A percentile compares a stretch with the other conserved stretches of the same genome.
Evolutionary conservation across 2,888 invertebrate genomes (phyloP).

Genomic region (Andrena dorsata): DNA sequence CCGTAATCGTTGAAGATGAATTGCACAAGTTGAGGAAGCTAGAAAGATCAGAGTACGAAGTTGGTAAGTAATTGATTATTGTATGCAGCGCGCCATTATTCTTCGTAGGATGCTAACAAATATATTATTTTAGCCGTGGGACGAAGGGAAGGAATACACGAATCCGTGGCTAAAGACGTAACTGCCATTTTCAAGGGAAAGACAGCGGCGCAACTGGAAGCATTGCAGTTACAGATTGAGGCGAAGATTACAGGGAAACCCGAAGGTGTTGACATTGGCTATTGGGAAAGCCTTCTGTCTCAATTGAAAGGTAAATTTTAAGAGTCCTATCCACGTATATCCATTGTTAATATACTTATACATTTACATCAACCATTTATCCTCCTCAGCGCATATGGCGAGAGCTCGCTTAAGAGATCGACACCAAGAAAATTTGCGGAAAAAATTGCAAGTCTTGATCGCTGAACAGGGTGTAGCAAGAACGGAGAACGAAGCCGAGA

Average conservation of each 20-base stretch:
- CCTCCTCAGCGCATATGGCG: slow-evolving; percentile 93
- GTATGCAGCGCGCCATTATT: neutral
- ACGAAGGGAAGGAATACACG: slow-evolving; percentile 93
- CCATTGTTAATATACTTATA: neutral
- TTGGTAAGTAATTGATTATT: slow-evolving; percentile 79
- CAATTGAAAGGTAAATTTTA: slow-evolving; percentile 91
- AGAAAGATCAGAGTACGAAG: slow-evolving; percentile 88
- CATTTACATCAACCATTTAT: slow-evolving; percentile 17
- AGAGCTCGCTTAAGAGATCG: slow-evolving; percentile 95
- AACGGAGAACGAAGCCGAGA: slow-evolving; percentile 79
- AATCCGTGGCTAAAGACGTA: slow-evolving; percentile 96
- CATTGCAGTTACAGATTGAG: slow-evolving; percentile 94
- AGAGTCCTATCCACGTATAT: neutral
- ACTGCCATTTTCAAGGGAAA: slow-evolving; percentile 96
- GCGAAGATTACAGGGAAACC: slow-evolving; percentile 93
- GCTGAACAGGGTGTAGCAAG: slow-evolving; percentile 91
- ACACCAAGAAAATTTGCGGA: slow-evolving; percentile 95
- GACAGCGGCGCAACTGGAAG: slow-evolving; percentile 93
- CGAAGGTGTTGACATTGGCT: slow-evolving; percentile 97
- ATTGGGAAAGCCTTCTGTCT: slow-evolving; percentile 98
- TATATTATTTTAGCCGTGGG: slow-evolving; percentile 84
- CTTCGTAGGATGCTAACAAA: neutral
- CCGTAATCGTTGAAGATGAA: slow-evolving; percentile 97
- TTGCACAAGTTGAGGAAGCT: slow-evolving; percentile 93
- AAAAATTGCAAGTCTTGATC: slow-evolving; percentile 95